Percentiles rank a stretch among this genome's conserved stretches.
phyloP scores from a whole-genome alignment of 2,113 vertebrate species.

The Smithornis capensis region DNA sequence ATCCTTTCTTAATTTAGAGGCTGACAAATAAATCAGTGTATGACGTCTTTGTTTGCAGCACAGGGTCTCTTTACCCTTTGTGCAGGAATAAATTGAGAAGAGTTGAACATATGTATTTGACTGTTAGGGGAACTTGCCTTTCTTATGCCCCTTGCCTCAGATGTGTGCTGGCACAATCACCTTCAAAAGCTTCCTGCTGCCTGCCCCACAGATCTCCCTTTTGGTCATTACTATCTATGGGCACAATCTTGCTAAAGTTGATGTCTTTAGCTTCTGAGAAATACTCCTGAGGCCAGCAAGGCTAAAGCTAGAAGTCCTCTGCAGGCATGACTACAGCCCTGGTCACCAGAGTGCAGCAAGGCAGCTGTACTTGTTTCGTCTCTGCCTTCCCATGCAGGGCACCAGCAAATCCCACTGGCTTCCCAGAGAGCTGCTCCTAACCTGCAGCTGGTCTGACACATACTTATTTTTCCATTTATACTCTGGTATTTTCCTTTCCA shows the following conservation, averaged over 20 bases:
- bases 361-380: background rate
- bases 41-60: background rate
- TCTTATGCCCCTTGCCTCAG: background rate
- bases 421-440: slow-evolving; percentile 12
- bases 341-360: background rate
- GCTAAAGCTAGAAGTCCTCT: background rate
- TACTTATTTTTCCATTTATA: slow-evolving; percentile 63
- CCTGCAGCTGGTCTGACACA: slow-evolving; percentile 42
- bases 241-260: background rate
- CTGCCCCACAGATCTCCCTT: background rate
- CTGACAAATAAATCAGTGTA: background rate
- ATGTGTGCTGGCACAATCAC: background rate
- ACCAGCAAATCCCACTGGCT: slow-evolving; percentile 45
- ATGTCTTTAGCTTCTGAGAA: background rate
- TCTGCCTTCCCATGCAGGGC: background rate
- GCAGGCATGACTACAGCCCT: background rate
- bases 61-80: background rate
- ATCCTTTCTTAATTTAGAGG: background rate
- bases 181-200: background rate
- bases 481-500: slow-evolving; percentile 47
- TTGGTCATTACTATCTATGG: background rate
- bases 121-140: background rate
- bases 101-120: background rate
- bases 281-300: background rate
- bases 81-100: background rate